Conservation (phyloP, 2,888 invertebrate species). For the Cephus rjabovi region DNA sequence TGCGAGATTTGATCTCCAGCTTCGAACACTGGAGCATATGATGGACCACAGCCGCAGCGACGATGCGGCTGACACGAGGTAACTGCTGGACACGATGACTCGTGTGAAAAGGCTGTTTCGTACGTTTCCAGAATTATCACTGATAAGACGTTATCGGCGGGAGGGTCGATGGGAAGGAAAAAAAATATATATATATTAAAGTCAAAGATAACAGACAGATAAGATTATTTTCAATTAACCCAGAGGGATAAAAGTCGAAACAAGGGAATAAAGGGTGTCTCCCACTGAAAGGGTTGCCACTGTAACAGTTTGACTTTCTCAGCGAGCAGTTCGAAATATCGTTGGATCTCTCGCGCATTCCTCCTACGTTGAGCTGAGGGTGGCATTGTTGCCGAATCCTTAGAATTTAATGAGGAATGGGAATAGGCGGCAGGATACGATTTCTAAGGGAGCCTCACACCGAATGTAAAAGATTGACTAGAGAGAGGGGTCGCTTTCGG, state of each 20-base stretch:
- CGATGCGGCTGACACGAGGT: background rate
- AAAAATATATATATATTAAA: too few species aligned
- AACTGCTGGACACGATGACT: background rate
- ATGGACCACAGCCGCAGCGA: background rate
- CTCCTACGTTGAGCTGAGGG: background rate
- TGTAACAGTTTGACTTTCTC: background rate
- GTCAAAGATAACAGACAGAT: too few species aligned
- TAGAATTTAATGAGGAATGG: background rate
- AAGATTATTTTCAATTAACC: background rate
- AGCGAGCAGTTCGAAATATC: background rate
- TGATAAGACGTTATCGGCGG: too few species aligned
- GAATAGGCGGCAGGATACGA: too few species aligned
- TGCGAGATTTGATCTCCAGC: slow-evolving; percentile 1
- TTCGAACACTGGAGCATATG: background rate
- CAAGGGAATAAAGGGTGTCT: too few species aligned
- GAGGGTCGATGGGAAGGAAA: too few species aligned
- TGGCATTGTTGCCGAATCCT: background rate
- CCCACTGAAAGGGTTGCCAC: too few species aligned
- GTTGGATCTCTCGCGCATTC: background rate
- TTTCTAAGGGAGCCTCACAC: background rate
- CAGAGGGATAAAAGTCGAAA: background rate
- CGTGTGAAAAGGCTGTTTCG: background rate
- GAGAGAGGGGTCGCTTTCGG: too few species aligned
- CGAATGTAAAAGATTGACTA: background rate
- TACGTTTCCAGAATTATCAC: background rate